Evolutionary conservation across 2,888 invertebrate species (phyloP).

Genomic region (Cerastis rubricosa): DNA sequence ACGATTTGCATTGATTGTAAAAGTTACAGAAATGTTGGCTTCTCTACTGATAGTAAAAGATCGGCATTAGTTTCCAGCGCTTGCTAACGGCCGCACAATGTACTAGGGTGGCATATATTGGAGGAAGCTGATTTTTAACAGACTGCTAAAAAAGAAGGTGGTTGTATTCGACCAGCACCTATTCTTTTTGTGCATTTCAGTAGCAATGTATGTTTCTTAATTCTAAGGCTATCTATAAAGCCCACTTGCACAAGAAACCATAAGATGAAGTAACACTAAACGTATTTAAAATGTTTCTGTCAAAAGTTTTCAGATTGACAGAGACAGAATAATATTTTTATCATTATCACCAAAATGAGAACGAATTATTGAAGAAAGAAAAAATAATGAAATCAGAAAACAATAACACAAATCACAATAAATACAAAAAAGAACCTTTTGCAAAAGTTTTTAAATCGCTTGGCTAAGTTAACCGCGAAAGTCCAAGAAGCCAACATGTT

Average conservation of each 20-base stretch:
- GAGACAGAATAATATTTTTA: neutral
- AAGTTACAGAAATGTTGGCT: neutral
- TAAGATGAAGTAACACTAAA: neutral
- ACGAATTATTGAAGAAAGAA: fast-evolving
- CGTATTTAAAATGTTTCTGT: neutral
- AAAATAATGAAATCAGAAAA: neutral
- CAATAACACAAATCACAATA: neutral
- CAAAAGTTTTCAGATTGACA: neutral
- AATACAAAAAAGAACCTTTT: neutral
- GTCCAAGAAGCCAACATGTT: neutral
- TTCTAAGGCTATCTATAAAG: neutral
- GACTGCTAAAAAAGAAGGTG: no score
- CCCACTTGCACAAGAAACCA: neutral
- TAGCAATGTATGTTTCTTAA: neutral
- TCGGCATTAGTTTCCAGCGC: no score
- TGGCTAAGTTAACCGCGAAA: neutral
- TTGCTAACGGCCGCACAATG: no score
- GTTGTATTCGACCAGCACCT: no score
- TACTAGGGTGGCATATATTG: no score
- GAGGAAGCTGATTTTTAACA: no score
- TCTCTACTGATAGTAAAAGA: no score
- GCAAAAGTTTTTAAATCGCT: neutral
- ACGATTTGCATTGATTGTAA: neutral
- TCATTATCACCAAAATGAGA: neutral
- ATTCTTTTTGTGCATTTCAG: neutral